Evolutionary conservation across 2,888 invertebrate genomes (phyloP).

Genomic region (Drosophila pseudotakahashii): DNA sequence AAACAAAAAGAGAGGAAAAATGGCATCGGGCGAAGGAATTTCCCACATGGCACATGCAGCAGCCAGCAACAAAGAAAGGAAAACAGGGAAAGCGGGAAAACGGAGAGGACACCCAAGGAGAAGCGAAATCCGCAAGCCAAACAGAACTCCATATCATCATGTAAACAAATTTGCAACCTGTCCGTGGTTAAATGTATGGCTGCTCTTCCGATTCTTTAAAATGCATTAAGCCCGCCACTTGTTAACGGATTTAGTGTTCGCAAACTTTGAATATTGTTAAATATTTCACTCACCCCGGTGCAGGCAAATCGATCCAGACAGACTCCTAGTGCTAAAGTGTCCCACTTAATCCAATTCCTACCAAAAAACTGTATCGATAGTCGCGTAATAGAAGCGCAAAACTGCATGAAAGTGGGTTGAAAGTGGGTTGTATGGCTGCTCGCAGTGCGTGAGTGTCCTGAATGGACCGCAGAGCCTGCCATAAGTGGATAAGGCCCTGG

Average conservation of each 20-base stretch:
- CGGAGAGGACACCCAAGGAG: slow-evolving; percentile 16
- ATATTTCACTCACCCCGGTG: neutral
- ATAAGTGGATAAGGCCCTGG: slow-evolving; percentile 50
- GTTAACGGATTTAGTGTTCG: slow-evolving; percentile 13
- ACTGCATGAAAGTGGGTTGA: slow-evolving; percentile 44
- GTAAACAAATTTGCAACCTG: slow-evolving; percentile 26
- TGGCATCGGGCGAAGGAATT: slow-evolving; percentile 2
- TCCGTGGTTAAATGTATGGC: slow-evolving; percentile 18
- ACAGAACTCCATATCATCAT: slow-evolving; percentile 21
- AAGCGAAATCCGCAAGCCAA: slow-evolving; percentile 9
- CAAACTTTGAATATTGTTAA: slow-evolving; percentile 9
- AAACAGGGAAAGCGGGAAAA: slow-evolving; percentile 9
- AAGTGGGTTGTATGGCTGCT: slow-evolving; percentile 7
- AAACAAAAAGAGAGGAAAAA: slow-evolving; percentile 14
- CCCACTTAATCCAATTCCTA: slow-evolving; percentile 32
- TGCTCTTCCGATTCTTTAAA: slow-evolving; percentile 26
- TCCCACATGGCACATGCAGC: slow-evolving; percentile 17
- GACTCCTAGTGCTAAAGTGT: neutral
- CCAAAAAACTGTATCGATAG: slow-evolving; percentile 37
- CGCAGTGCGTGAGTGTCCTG: slow-evolving; percentile 31
- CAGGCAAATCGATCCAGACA: neutral
- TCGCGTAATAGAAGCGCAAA: slow-evolving; percentile 50
- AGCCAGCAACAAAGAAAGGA: slow-evolving; percentile 9
- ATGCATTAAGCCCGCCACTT: slow-evolving; percentile 42
- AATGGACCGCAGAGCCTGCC: slow-evolving; percentile 29